phyloP scores from a whole-genome alignment of 2,888 invertebrate genomes.

The Oasisia sp. region DNA sequence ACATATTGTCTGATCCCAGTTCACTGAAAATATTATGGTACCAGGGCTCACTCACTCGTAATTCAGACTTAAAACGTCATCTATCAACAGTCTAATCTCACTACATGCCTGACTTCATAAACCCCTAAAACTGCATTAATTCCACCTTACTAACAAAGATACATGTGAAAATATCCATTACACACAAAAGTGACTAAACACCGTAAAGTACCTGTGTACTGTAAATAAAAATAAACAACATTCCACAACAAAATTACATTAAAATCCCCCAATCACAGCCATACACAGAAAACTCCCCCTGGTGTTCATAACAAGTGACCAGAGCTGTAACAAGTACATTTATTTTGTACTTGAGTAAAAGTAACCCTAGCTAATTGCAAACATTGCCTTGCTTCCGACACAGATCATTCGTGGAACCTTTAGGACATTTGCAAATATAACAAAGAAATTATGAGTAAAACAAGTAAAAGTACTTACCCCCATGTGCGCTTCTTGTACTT shows the following conservation, averaged over 20 bases:
- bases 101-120: no score
- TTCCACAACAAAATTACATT: not conserved
- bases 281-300: not conserved
- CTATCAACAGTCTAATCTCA: not conserved
- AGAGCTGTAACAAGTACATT: no score
- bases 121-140: not conserved
- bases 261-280: not conserved
- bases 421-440: no score
- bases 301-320: not conserved
- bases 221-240: not conserved
- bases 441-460: no score
- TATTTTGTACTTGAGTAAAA: no score
- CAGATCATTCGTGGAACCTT: no score
- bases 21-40: not conserved
- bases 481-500: slow-evolving; percentile 94
- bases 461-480: no score
- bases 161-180: not conserved
- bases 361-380: no score
- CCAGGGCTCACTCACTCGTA: no score
- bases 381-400: no score
- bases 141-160: not conserved
- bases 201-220: not conserved
- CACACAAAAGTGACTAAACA: not conserved
- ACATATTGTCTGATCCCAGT: not conserved
- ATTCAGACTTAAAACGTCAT: not conserved